Evolutionary conservation across 2,888 invertebrate species (phyloP), one percentile per base, ranked within the genome.

Genomic region (Chrysolina americana): DNA sequence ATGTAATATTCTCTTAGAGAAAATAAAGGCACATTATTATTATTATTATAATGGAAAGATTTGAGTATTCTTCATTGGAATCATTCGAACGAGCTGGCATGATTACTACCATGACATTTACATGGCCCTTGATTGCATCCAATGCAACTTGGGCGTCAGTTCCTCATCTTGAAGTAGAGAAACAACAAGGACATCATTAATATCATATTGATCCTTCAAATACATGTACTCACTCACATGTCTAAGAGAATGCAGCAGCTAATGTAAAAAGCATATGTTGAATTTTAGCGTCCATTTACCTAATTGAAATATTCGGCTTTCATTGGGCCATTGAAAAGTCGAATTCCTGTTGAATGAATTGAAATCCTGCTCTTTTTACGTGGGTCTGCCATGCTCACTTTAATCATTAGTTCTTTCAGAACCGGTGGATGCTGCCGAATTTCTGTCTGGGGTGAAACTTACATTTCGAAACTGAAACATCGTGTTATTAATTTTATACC

Each of bases 241-340:
- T 53, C 53, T 53, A 53, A 53, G 53, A 53, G 53, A 53, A 53
- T 15, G 5, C 53, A 53, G 8, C 1, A 21, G 21, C 19, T 21
- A 21, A 21, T 53, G 21, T 64, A 17, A n/a, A 36, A 41, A 80
- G 79, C 83, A 83, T 83, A 85, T 85, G 85, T 83, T 83, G 84
- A 85, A 85, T 85, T 84, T 80, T 82, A 82, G 82, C 85, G 83
- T 87, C 87, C 88, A 88, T 87, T 88, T 87, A 84, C 86, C 83
- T 88, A 87, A 88, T 87, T 88, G 87, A 85, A 87, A 87, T 86
- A 87, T 88, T 87, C 82, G 85, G 85, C 85, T 86, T 80, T 85
- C 84, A 85, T 82, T 83, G 81, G 81, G 76, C 82, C 82, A 87
- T 87, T 86, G 85, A 87, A 87, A 85, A 85, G 86, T 86, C 86